Conservation (phyloP, 92 coral and sea anemone genomes). For the Palythoa grandis region DNA sequence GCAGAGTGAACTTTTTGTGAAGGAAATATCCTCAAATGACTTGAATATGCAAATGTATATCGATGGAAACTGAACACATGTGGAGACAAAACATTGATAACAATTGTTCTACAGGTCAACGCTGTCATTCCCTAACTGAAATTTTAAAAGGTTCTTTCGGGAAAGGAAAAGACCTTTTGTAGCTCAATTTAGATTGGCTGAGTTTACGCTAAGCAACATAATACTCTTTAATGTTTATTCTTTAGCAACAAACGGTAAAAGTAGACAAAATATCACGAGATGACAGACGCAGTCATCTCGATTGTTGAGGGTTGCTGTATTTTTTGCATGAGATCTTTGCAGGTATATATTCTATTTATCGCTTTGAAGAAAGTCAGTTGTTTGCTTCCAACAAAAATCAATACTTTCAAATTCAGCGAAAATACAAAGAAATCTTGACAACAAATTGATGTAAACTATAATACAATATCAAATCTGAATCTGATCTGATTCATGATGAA, state of each 20-base stretch:
- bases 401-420: neutral
- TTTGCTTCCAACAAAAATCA: neutral
- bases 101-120: no score
- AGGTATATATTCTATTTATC: neutral
- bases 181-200: neutral
- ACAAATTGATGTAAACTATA: conserved; percentile 26
- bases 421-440: conserved; percentile 10
- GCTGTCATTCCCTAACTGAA: no score
- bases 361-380: neutral
- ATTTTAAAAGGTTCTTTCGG: no score
- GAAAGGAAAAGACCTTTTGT: no score
- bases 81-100: no score
- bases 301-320: neutral
- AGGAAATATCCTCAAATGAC: no score
- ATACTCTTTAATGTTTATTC: neutral
- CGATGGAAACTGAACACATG: no score
- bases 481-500: conserved; percentile 1
- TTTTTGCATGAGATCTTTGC: conserved; percentile 15
- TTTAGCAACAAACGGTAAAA: conserved; percentile 3
- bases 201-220: neutral
- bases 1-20: no score
- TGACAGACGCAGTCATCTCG: neutral
- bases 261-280: conserved; percentile 15
- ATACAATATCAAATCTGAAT: neutral
- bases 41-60: no score